Conservation (phyloP, 2,797 vertebrate genomes). For the Smutsia temminckii region DNA sequence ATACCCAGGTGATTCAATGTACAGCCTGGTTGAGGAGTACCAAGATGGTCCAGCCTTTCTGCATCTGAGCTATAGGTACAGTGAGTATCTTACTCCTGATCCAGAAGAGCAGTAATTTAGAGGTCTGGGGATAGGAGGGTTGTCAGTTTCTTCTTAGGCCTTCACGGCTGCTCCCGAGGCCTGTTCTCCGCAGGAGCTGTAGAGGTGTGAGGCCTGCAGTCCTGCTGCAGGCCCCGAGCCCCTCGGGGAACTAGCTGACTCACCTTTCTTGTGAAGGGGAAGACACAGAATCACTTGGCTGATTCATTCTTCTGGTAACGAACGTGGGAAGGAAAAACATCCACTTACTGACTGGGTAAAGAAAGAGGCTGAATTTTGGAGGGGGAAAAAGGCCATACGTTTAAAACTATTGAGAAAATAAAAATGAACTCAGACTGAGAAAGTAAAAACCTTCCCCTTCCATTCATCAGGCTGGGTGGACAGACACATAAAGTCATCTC, state of each 20-base stretch:
- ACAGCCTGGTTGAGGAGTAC: background rate
- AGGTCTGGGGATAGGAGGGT: background rate
- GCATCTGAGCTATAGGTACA: background rate
- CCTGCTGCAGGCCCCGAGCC: background rate
- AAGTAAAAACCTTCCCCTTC: background rate
- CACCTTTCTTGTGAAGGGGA: constrained; percentile 17
- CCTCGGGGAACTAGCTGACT: constrained; percentile 50
- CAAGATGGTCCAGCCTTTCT: background rate
- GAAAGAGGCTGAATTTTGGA: background rate
- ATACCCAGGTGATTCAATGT: background rate
- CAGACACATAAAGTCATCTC: background rate
- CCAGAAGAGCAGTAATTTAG: background rate
- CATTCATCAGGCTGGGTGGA: background rate
- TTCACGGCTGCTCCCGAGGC: background rate
- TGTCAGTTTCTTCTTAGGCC: background rate
- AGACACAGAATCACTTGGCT: background rate
- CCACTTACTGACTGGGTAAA: background rate
- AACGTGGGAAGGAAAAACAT: background rate
- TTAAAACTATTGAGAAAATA: constrained; percentile 34
- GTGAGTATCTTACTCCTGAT: background rate
- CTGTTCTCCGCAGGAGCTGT: fast-evolving
- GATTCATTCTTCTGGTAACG: constrained; percentile 54
- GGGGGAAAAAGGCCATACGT: background rate
- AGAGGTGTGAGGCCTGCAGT: background rate
- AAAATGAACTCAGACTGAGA: background rate